phyloP scores from a whole-genome alignment of 2,113 vertebrate species.

The Zosterops lateralis region DNA sequence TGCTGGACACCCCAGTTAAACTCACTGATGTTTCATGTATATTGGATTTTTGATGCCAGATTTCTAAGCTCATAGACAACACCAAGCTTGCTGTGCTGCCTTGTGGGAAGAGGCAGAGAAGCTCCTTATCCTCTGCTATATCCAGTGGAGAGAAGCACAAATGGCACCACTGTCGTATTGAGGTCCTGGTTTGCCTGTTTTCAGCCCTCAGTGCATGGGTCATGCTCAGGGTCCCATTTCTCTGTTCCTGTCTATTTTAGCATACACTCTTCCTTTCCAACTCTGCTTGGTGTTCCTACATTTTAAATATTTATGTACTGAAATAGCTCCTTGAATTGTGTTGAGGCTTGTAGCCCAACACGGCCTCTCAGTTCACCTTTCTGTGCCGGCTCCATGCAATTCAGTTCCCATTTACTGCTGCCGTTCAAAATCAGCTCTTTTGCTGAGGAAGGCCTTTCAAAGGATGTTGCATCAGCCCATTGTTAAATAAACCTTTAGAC shows the following conservation, averaged over 20 bases:
- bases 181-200: not conserved
- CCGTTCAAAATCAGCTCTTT: conserved; percentile 50
- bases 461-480: conserved; percentile 61
- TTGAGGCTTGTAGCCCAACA: conserved; percentile 23
- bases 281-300: not conserved
- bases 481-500: conserved; percentile 64
- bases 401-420: conserved; percentile 56
- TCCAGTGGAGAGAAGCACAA: not conserved
- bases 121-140: not conserved
- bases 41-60: not conserved
- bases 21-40: not conserved
- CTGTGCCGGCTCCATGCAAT: not conserved
- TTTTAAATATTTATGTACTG: conserved; percentile 56
- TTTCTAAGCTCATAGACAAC: not conserved
- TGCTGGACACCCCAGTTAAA: not conserved
- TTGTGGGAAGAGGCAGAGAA: not conserved
- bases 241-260: not conserved
- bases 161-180: not conserved
- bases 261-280: not conserved
- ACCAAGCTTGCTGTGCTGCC: not conserved
- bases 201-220: not conserved
- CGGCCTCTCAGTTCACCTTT: conserved; percentile 37
- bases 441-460: conserved; percentile 55
- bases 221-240: not conserved
- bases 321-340: conserved; percentile 26